phyloP scores from a whole-genome alignment of 2,113 vertebrate species.

The Chiloscyllium plagiosum region DNA sequence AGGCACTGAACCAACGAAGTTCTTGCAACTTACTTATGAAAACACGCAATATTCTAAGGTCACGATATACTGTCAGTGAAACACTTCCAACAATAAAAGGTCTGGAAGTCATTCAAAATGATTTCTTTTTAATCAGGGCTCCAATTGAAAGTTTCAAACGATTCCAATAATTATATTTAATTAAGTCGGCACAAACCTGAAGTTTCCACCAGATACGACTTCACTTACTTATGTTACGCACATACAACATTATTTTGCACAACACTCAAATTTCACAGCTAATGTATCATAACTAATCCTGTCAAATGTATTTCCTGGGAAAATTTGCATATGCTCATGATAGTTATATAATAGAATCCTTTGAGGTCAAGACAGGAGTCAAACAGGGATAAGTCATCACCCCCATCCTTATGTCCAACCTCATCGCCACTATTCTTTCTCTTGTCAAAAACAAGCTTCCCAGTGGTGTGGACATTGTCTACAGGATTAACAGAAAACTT shows the following conservation, averaged over 20 bases:
- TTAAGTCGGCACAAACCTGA: conserved; percentile 44
- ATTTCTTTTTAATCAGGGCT: conserved; percentile 50
- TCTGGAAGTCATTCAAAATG: conserved; percentile 47
- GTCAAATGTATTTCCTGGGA: background rate
- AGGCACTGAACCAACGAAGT: background rate
- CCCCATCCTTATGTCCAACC: too few relatives aligned
- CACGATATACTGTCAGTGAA: background rate
- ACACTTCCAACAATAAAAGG: conserved; percentile 41
- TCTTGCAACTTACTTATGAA: background rate
- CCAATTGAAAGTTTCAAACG: conserved; percentile 50
- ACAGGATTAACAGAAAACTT: too few relatives aligned
- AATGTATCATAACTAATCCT: background rate
- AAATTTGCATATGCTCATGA: background rate
- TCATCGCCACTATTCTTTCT: too few relatives aligned
- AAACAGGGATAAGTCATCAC: too few relatives aligned
- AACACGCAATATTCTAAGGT: background rate
- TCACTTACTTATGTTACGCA: conserved; percentile 36
- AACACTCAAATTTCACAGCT: background rate
- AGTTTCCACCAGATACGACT: conserved; percentile 34
- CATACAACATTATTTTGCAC: background rate
- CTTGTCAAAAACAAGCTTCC: too few relatives aligned
- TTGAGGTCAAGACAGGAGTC: too few relatives aligned
- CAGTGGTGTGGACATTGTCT: too few relatives aligned
- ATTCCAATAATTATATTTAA: conserved; percentile 49
- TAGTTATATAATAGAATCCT: too few relatives aligned